These are phyloP conservation scores for Cyclopterus lumpus DNA, from an alignment of 2,797 vertebrate species.

Conservation along the genomic window DNA sequence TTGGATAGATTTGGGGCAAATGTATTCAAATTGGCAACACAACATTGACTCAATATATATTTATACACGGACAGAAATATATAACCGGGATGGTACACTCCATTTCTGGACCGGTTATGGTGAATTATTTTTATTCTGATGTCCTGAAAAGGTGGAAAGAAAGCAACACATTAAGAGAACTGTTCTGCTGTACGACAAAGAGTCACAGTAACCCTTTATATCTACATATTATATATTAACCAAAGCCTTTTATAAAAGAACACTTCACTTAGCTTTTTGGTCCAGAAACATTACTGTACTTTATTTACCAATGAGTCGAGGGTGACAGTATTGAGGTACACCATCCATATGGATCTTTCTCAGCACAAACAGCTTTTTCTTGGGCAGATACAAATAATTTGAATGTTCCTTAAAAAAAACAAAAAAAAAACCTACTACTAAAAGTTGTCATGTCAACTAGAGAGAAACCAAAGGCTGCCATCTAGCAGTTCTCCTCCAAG, in stretches of 20 bases:
- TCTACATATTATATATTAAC: conserved; percentile 37
- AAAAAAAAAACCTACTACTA: conserved; percentile 19
- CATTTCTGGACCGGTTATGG: conserved; percentile 15
- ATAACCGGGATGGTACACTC: conserved; percentile 20
- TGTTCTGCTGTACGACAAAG: conserved; percentile 12
- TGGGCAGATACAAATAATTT: conserved; percentile 32
- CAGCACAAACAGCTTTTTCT: conserved; percentile 29
- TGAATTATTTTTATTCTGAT: conserved; percentile 10
- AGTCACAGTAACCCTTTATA: conserved; percentile 28
- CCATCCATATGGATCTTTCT: conserved; percentile 41
- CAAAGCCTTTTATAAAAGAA: conserved; percentile 51
- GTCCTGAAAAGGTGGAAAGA: conserved; percentile 17
- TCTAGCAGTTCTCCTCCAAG: conserved; percentile 30
- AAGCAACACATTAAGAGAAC: conserved; percentile 9
- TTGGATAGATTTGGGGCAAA: conserved; percentile 41
- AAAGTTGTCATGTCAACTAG: conserved; percentile 32
- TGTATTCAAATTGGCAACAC: conserved; percentile 44
- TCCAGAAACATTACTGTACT: conserved; percentile 69
- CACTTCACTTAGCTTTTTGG: conserved; percentile 71
- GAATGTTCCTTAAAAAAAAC: conserved; percentile 37
- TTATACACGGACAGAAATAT: conserved; percentile 42
- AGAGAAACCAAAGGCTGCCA: conserved; percentile 28
- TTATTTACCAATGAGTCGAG: conserved; percentile 53
- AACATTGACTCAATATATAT: conserved; percentile 32
- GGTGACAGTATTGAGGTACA: conserved; percentile 65